Conservation (phyloP, 2,888 invertebrate genomes). For the Balanococcus diminutus region DNA sequence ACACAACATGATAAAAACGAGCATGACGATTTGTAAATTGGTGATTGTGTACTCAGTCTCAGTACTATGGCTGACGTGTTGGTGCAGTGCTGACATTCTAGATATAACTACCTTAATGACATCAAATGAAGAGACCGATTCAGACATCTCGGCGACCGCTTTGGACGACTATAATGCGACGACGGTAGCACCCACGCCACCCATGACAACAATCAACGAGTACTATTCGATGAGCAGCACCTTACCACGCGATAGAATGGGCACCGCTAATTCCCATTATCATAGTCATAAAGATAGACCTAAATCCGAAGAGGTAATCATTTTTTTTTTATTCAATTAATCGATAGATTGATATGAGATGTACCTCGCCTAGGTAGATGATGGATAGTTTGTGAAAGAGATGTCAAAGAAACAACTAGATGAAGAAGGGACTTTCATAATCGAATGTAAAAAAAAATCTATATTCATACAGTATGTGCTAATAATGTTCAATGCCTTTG, state of each 20-base stretch:
- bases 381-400: no score
- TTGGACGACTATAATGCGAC: slow-evolving; percentile 31
- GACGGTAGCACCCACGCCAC: neutral
- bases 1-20: neutral
- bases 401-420: no score
- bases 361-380: no score
- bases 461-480: no score
- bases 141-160: slow-evolving; percentile 32
- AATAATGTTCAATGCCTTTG: no score
- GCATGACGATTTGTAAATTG: slow-evolving; percentile 43
- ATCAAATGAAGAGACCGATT: slow-evolving; percentile 43
- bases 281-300: slow-evolving; percentile 43
- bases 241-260: slow-evolving; percentile 46
- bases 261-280: slow-evolving; percentile 42
- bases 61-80: slow-evolving; percentile 8
- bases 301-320: slow-evolving; percentile 44
- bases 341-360: no score
- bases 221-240: slow-evolving; percentile 25
- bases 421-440: no score
- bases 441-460: no score
- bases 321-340: neutral
- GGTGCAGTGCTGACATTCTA: slow-evolving; percentile 34
- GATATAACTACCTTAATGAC: slow-evolving; percentile 44
- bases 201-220: slow-evolving; percentile 42
- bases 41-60: slow-evolving; percentile 22